phyloP scores from a whole-genome alignment of 2,113 vertebrate species.

The Sphyrna mokarran region DNA sequence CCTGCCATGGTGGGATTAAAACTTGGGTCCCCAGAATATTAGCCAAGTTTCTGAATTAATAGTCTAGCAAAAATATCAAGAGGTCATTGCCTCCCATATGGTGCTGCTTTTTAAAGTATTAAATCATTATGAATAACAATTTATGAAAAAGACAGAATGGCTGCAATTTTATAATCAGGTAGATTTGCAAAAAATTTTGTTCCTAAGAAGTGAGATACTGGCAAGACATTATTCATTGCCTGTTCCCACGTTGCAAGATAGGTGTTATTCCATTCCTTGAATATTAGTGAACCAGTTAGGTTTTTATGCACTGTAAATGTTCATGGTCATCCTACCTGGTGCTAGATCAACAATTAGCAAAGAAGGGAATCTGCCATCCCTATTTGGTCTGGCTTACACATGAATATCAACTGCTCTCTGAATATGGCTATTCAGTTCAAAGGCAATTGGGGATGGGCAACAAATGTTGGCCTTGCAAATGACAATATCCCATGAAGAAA shows the following conservation, averaged over 20 bases:
- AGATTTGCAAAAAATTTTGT: not conserved
- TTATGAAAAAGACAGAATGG: not conserved
- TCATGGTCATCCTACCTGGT: not conserved
- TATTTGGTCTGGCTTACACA: too few species aligned
- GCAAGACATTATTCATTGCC: not conserved
- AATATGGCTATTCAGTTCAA: too few species aligned
- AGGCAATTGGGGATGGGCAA: too few species aligned
- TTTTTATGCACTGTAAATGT: not conserved
- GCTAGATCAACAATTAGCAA: not conserved
- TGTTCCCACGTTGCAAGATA: not conserved
- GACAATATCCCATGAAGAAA: too few species aligned
- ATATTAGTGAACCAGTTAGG: not conserved
- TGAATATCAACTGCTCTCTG: too few species aligned
- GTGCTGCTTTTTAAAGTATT: not conserved
- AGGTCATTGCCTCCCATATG: too few species aligned
- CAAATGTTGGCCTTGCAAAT: too few species aligned
- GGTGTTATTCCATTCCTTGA: not conserved
- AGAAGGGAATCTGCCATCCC: too few species aligned
- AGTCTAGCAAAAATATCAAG: too few species aligned
- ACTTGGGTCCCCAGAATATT: too few species aligned
- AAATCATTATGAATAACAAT: not conserved
- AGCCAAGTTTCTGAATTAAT: too few species aligned
- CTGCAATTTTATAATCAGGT: not conserved
- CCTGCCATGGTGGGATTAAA: too few species aligned
- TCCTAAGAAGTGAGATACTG: not conserved